A percentile compares a stretch with the other conserved stretches of the same genome.
Evolutionary conservation across 1,140 invertebrate species (phyloP).

Genomic region (Atta colombica): DNA sequence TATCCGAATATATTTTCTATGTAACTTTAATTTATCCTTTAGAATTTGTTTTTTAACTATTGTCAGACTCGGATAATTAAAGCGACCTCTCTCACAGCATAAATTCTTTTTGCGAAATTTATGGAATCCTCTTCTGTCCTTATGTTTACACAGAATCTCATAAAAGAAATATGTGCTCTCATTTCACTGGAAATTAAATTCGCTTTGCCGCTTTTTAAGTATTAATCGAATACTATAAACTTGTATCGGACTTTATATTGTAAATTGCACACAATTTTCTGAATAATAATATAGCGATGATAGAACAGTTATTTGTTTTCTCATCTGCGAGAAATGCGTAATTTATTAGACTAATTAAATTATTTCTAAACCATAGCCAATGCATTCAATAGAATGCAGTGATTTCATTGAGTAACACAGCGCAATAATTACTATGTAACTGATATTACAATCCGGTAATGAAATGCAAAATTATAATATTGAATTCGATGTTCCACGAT

Average conservation of each 20-base stretch:
- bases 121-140: background rate
- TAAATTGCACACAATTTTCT: slow-evolving; percentile 4
- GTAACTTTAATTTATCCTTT: slow-evolving; percentile 36
- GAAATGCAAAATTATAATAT: slow-evolving; percentile 19
- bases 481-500: background rate
- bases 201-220: slow-evolving; percentile 11
- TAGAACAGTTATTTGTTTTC: background rate
- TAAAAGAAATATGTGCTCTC: slow-evolving; percentile 16
- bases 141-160: slow-evolving; percentile 21
- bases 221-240: slow-evolving; percentile 27
- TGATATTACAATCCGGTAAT: background rate
- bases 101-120: slow-evolving; percentile 29
- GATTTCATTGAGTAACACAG: background rate
- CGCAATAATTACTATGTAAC: slow-evolving; percentile 12
- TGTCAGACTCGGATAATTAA: slow-evolving; percentile 39
- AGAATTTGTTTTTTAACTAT: slow-evolving; percentile 39
- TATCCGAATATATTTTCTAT: background rate
- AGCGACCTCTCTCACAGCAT: background rate
- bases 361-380: background rate
- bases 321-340: slow-evolving; percentile 16
- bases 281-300: background rate
- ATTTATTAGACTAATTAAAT: slow-evolving; percentile 42
- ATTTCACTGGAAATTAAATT: slow-evolving; percentile 30
- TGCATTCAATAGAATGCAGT: background rate
- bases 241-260: background rate